These are phyloP conservation scores for Anas flavirostris DNA, from an alignment of 2,797 vertebrate genomes.

Conservation along the genomic window DNA sequence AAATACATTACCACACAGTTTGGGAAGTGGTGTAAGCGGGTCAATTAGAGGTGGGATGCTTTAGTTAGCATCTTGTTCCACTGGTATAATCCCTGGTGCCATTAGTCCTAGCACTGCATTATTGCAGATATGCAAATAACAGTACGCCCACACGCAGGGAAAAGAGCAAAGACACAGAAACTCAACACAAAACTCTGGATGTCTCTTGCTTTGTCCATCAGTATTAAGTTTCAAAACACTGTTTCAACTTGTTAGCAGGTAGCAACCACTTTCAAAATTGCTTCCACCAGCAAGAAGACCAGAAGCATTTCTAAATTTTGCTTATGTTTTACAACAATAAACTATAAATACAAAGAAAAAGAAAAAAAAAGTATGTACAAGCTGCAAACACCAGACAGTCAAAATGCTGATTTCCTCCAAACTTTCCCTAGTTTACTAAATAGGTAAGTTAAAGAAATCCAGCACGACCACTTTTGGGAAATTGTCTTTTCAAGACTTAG, in stretches of 20 bases:
- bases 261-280: background rate
- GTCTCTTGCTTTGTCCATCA: background rate
- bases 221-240: background rate
- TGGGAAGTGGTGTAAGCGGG: background rate
- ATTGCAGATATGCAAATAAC: background rate
- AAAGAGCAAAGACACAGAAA: background rate
- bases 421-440: background rate
- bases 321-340: background rate
- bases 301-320: background rate
- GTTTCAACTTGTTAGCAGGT: background rate
- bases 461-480: background rate
- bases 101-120: background rate
- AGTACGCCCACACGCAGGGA: background rate
- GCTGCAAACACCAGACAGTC: background rate
- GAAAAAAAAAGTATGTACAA: background rate
- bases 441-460: background rate
- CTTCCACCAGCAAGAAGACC: background rate
- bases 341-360: background rate
- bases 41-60: background rate
- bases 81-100: background rate
- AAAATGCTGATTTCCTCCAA: background rate
- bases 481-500: background rate
- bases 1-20: background rate
- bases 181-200: background rate
- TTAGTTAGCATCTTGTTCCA: background rate